Evolutionary conservation across 2,888 invertebrate genomes (phyloP), one percentile per base, ranked within the genome.

Genomic region (Electrophaes corylata): DNA sequence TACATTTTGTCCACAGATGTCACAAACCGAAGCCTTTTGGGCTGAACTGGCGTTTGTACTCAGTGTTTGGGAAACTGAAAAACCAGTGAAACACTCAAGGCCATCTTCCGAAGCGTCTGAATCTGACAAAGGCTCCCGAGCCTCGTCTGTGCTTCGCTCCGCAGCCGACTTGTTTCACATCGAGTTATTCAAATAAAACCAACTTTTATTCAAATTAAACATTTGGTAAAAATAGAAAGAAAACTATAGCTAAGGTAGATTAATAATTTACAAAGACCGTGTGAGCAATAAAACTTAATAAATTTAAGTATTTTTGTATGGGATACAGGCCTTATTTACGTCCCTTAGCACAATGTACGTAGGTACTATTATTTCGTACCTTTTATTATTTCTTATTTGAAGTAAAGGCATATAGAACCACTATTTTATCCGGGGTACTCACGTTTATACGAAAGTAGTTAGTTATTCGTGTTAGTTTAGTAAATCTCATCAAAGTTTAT

Each of bases 41-140:
- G 92, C 93, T 0, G 97, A 97, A 78, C 74, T 95, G 0, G 88
- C 92, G 57, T 97, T 96, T 77, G 95, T 95, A 0, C 72, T 96
- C 16, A 93, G 95, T 78, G 94, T 96, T 72, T 94, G 94, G 93
- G 93, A 94, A 65, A 93, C 94, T 16, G 94, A 95, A 46, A 97
- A 96, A 71, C 95, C 95, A 1, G 95, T 95, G 4, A 79, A 84
- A 45, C 91, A 91, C 58, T 86, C 88, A 0, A 73, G 84, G 0
- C 83, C 88, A 0, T 80, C 88, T 0, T 88, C 91, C 0, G 66
- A 81, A 3, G 79, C 78, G 0, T 84, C 88, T 0, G 64, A 63
- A 0, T 76, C 81, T 0, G 72, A 81, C 5, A 66, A 55, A 8
- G 55, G 66, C 1, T 90, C 91, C 0, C 78, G 91, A 63, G 88